phyloP scores from a whole-genome alignment of 2,888 invertebrate genomes.

The Rhagium mordax region DNA sequence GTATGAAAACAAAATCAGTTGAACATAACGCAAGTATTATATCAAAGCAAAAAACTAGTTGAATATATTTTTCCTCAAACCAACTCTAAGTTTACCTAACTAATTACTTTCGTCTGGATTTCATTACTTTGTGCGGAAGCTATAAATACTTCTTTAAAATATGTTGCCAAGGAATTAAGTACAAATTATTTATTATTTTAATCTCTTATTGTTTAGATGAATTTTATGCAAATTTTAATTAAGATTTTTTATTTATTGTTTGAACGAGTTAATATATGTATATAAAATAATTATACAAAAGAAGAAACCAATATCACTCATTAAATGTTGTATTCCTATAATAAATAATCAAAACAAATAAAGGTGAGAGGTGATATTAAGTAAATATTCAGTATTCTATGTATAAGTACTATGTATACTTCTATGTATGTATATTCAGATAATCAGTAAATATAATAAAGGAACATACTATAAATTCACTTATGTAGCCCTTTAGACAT shows the following conservation, averaged over 20 bases:
- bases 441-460: too few relatives aligned
- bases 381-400: too few relatives aligned
- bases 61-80: neutral
- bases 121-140: neutral
- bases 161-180: conserved; percentile 2
- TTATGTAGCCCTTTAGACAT: too few relatives aligned
- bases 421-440: too few relatives aligned
- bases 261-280: neutral
- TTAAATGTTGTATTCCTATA: too few relatives aligned
- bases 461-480: too few relatives aligned
- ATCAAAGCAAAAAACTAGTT: neutral
- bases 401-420: too few relatives aligned
- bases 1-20: neutral
- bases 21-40: neutral
- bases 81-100: neutral
- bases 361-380: too few relatives aligned
- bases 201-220: neutral
- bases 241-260: neutral
- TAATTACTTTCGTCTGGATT: neutral
- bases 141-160: neutral
- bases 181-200: conserved; percentile 12
- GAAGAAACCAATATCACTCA: too few relatives aligned
- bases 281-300: neutral
- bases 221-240: neutral
- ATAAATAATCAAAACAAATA: too few relatives aligned